Percentiles rank a stretch among this genome's conserved stretches.
Conservation (phyloP, 2,113 vertebrate genomes). For the Gobiocypris rarus region DNA sequence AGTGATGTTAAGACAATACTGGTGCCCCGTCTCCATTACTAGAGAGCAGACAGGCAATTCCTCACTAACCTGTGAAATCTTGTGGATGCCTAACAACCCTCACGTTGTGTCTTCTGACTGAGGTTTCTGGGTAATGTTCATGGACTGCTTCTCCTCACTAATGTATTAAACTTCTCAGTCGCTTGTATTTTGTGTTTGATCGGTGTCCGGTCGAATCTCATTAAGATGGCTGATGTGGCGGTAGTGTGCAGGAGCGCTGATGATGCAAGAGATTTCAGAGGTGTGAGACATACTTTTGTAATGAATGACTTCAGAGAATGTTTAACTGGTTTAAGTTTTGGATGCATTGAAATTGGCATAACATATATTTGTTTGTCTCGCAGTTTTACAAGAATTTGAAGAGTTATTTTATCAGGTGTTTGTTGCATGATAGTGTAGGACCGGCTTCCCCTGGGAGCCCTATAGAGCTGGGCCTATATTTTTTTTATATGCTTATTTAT, state of each 20-base stretch:
- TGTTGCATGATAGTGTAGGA: not conserved
- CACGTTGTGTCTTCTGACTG: constrained; percentile 23
- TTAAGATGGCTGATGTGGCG: constrained; percentile 39
- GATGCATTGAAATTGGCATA: not conserved
- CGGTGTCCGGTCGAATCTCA: constrained; percentile 36
- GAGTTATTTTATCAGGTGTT: not conserved
- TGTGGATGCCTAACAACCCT: constrained; percentile 40
- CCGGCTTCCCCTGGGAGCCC: not conserved
- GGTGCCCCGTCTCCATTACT: constrained; percentile 22
- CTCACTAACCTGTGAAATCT: constrained; percentile 63
- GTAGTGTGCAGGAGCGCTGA: constrained; percentile 36
- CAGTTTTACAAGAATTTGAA: not conserved
- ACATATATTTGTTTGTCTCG: not conserved
- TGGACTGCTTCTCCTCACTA: constrained; percentile 41
- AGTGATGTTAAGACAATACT: constrained; percentile 33
- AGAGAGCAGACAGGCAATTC: constrained; percentile 59
- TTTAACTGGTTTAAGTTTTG: not conserved
- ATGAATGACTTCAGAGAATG: constrained; percentile 34
- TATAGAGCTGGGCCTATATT: not conserved
- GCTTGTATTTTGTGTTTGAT: constrained; percentile 35
- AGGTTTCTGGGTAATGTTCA: constrained; percentile 47
- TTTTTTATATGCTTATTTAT: constrained; percentile 25
- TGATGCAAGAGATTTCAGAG: constrained; percentile 53
- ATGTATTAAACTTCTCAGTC: constrained; percentile 49
- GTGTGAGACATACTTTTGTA: constrained; percentile 59